Evolutionary conservation across 2,113 vertebrate genomes (phyloP).

Genomic region (Alligator mississippiensis): DNA sequence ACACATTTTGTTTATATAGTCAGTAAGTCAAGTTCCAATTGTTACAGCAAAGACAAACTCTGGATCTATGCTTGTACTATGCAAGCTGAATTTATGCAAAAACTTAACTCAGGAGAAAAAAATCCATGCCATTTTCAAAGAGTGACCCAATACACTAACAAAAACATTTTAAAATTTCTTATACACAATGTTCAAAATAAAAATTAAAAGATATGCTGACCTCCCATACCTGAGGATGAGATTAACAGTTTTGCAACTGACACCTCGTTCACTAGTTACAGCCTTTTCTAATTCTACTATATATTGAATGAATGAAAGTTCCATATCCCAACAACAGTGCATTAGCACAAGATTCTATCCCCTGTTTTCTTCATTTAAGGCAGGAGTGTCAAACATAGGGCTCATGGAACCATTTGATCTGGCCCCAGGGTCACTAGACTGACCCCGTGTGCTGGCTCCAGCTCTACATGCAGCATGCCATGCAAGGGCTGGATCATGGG

Average conservation of each 20-base stretch:
- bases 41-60: background rate
- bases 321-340: background rate
- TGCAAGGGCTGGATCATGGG: too few relatives aligned
- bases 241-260: background rate
- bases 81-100: background rate
- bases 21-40: background rate
- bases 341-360: background rate
- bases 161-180: background rate
- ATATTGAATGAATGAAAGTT: too few relatives aligned
- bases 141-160: background rate
- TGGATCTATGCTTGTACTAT: accelerated
- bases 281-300: background rate
- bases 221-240: background rate
- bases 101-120: background rate
- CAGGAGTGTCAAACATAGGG: too few relatives aligned
- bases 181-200: background rate
- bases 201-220: background rate
- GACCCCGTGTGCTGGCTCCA: too few relatives aligned
- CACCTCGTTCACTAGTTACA: background rate
- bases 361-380: background rate
- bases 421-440: too few relatives aligned
- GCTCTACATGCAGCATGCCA: too few relatives aligned
- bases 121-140: background rate
- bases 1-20: conserved; percentile 19
- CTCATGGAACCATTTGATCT: too few relatives aligned